Evolutionary conservation across 53 echinoderm and acorn worm species (phyloP).

Genomic region (Crossaster papposus): DNA sequence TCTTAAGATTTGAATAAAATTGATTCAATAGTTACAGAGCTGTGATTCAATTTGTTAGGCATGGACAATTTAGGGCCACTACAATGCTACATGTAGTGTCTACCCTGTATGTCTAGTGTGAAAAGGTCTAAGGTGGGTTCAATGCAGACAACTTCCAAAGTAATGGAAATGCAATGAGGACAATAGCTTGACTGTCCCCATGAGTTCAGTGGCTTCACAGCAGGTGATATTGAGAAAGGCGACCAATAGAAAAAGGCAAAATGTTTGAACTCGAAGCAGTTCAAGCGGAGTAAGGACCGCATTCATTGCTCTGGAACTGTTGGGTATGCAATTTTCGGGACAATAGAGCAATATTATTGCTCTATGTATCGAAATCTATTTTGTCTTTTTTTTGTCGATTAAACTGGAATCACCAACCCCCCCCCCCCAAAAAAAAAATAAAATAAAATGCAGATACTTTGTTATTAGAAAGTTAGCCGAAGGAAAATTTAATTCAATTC

Average conservation of each 20-base stretch:
- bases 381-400: no score
- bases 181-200: background rate
- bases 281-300: slow-evolving; percentile 15
- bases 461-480: background rate
- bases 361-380: no score
- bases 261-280: slow-evolving; percentile 14
- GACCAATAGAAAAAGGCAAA: background rate
- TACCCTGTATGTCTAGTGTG: no score
- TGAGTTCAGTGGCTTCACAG: slow-evolving; percentile 22
- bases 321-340: background rate
- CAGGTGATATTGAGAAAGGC: background rate
- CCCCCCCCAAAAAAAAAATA: no score
- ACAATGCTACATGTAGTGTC: no score
- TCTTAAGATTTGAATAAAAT: no score
- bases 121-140: no score
- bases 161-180: background rate
- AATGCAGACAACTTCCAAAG: background rate
- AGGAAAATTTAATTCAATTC: no score
- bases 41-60: no score
- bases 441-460: background rate
- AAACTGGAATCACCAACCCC: no score
- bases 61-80: no score
- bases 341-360: background rate
- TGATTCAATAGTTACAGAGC: no score
- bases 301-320: slow-evolving; percentile 35